Evolutionary conservation across 2,888 invertebrate genomes (phyloP).

Genomic region (Nephrotoma flavescens): DNA sequence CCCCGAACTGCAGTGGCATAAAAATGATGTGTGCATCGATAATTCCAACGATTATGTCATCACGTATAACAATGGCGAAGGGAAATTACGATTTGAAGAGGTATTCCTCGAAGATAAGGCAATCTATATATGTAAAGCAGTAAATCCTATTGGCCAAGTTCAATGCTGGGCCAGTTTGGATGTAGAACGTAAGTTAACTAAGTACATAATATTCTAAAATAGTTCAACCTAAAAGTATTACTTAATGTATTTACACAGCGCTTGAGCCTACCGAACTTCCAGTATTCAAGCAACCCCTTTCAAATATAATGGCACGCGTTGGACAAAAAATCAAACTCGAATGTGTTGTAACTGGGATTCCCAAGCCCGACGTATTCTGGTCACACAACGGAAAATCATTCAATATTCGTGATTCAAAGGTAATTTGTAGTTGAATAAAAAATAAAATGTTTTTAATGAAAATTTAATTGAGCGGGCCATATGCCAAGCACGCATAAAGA

Average conservation of each 20-base stretch:
- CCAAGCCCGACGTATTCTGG: slow-evolving; percentile 49
- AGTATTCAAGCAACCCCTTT: slow-evolving; percentile 42
- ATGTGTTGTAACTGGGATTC: slow-evolving; percentile 49
- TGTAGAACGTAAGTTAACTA: slow-evolving; percentile 47
- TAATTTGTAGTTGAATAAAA: slow-evolving; percentile 25
- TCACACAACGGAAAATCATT: slow-evolving; percentile 49
- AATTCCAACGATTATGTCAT: slow-evolving; percentile 57
- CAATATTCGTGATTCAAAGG: slow-evolving; percentile 44
- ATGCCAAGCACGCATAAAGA: slow-evolving; percentile 1
- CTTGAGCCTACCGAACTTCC: slow-evolving; percentile 47
- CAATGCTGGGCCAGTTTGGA: slow-evolving; percentile 46
- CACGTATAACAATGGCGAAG: slow-evolving; percentile 70
- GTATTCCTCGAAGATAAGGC: slow-evolving; percentile 52
- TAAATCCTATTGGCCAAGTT: slow-evolving; percentile 49
- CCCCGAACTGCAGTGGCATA: slow-evolving; percentile 69
- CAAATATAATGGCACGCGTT: slow-evolving; percentile 56
- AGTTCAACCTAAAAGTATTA: background rate
- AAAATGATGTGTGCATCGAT: slow-evolving; percentile 53
- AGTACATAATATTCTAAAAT: background rate
- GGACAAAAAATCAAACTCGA: slow-evolving; percentile 60
- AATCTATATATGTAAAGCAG: slow-evolving; percentile 52
- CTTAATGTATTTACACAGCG: slow-evolving; percentile 29
- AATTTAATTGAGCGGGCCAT: background rate
- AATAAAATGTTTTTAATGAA: background rate
- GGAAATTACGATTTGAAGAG: slow-evolving; percentile 54